Conservation (phyloP, 2,888 invertebrate species). For the Pherbina coryleti region DNA sequence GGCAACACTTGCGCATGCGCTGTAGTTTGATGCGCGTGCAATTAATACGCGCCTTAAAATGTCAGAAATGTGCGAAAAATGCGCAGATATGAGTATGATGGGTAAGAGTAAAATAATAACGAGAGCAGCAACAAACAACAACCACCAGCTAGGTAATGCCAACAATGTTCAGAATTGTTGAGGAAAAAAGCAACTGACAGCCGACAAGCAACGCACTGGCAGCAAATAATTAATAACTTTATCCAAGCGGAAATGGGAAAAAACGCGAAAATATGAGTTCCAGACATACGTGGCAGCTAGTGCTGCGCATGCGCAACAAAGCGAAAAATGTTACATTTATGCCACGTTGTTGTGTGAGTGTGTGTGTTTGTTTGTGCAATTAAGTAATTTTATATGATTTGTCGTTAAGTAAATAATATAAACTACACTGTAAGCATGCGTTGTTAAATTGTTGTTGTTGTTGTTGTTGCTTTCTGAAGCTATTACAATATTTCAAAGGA, state of each 20-base stretch:
- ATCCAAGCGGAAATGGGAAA: constrained; percentile 60
- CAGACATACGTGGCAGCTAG: background rate
- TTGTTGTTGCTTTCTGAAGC: background rate
- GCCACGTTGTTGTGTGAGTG: too few species aligned
- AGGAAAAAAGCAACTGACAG: constrained; percentile 13
- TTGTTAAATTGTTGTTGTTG: too few species aligned
- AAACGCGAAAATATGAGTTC: background rate
- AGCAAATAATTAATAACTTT: constrained; percentile 61
- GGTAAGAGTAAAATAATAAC: background rate
- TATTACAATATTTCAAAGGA: background rate
- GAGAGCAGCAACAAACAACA: background rate
- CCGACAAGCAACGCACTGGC: constrained; percentile 23
- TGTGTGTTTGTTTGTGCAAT: background rate
- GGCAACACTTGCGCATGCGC: background rate
- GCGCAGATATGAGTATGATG: background rate
- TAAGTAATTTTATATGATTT: constrained; percentile 13
- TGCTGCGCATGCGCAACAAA: background rate
- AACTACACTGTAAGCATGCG: background rate
- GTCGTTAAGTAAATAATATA: constrained; percentile 17
- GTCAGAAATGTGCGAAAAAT: constrained; percentile 32
- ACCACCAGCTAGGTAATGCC: background rate
- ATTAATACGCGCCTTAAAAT: constrained; percentile 1
- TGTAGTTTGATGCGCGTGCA: background rate
- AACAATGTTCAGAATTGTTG: background rate
- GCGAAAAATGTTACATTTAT: background rate